Base-by-base conservation (phyloP, 2,113 vertebrate species). In the Panurus biarmicus region DNA sequence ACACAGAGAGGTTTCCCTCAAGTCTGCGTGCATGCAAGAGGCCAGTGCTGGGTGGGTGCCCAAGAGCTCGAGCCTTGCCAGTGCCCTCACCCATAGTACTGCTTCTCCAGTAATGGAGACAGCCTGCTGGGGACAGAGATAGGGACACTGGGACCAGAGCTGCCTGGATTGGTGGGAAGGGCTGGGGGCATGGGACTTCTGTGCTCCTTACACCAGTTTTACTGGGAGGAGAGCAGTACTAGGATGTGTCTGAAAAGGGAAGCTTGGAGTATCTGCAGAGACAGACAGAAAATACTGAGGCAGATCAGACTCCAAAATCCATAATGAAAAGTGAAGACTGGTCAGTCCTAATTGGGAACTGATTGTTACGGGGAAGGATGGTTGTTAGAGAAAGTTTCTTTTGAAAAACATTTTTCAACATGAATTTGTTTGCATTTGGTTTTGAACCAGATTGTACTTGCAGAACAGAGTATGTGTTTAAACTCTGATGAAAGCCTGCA, bases 401-500 rank as follows among this genome's bases (percentile, higher is more conserved):
- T 62, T 53, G 4, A 65, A 65, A 79, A 92, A 28, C 9, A 17
- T 33, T 89, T 92, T 85, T 79, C 38, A 85, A 62, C 24, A 25
- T 48, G 24, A 10, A 17, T 74, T 66, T 75, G 12, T 85, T 79
- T 85, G 26, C 26, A 18, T 84, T 85, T 72, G 38, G 7, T 79
- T 90, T 87, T 42, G 56, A 82, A 73, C 36, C 67, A 89, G 74
- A 76, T 54, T 79, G 50, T 89, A 87, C 54, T 85, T 76, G 71
- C 57, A 64, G 70, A 93, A 33, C 23, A 82, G 31, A 35, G 11
- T 53, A 61, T 13, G 35, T 72, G 42, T 87, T 92, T 81, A 47
- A 76, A 87, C 47, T 78, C 42, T 75, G 3, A 15, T 76, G 67
- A 92, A 94, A 96, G 60, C 54, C 71, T 93, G 38, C 47, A 90